phyloP scores from a whole-genome alignment of 2,888 invertebrate genomes.

The Chrysotoxum bicinctum region DNA sequence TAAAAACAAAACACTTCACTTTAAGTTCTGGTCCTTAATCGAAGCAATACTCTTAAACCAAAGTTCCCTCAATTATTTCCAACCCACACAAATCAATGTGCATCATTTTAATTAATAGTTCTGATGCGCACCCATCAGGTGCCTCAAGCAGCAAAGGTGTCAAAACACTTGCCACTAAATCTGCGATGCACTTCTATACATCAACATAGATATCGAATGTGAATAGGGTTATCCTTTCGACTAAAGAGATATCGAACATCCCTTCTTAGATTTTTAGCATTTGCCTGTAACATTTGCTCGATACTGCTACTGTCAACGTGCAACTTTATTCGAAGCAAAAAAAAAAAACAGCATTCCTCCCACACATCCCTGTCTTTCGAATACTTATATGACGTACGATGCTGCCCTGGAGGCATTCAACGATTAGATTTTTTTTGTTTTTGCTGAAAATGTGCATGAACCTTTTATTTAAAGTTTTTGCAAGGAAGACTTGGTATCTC shows the following conservation, averaged over 20 bases:
- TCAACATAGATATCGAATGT: constrained; percentile 45
- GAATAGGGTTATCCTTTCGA: constrained; percentile 51
- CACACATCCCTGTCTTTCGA: constrained; percentile 37
- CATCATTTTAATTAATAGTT: constrained; percentile 70
- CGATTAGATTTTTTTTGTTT: constrained; percentile 7
- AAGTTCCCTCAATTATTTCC: background rate
- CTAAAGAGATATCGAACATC: constrained; percentile 23
- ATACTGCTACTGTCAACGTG: constrained; percentile 42
- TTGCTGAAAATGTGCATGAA: constrained; percentile 57
- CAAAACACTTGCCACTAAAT: constrained; percentile 64
- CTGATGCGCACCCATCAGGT: constrained; percentile 35
- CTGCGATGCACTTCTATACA: constrained; percentile 23
- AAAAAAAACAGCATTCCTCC: constrained; percentile 6
- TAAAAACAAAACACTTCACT: background rate
- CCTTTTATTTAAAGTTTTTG: constrained; percentile 31
- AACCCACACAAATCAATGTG: constrained; percentile 34
- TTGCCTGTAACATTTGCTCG: constrained; percentile 39
- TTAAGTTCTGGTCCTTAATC: background rate
- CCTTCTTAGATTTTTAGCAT: constrained; percentile 24
- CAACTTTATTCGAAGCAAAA: background rate
- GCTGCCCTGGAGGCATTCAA: constrained; percentile 51
- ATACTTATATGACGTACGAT: constrained; percentile 34
- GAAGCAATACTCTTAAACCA: background rate
- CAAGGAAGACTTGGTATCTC: background rate
- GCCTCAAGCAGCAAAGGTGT: constrained; percentile 44